These are phyloP conservation scores for Oscheius sp. DNA, from an alignment of 2,888 invertebrate species.

Conservation along the genomic window DNA sequence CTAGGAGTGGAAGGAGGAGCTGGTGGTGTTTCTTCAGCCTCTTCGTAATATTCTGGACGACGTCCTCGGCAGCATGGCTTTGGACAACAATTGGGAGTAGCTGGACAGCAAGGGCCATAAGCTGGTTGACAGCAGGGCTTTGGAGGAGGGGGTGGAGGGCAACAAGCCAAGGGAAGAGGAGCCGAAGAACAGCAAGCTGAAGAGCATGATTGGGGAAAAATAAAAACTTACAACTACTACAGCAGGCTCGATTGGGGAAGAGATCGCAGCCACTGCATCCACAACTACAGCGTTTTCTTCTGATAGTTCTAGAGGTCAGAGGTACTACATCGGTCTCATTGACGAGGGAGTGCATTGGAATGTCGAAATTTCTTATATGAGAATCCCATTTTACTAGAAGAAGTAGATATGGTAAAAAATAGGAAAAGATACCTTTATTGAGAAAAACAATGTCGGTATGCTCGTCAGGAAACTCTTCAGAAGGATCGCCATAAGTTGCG, in stretches of 20 bases:
- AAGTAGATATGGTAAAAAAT: background rate
- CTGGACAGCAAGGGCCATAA: conserved; percentile 64
- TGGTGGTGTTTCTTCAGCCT: conserved; percentile 51
- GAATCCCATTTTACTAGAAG: conserved; percentile 60
- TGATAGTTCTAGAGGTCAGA: conserved; percentile 31
- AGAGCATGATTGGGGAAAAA: background rate
- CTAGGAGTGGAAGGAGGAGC: conserved; percentile 56
- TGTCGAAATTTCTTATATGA: conserved; percentile 44
- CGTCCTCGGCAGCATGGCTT: conserved; percentile 59
- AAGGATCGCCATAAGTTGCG: background rate
- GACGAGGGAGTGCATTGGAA: conserved; percentile 51
- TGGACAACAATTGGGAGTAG: conserved; percentile 62
- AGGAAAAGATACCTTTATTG: conserved; percentile 24
- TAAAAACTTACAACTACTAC: conserved; percentile 52
- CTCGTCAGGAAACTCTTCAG: conserved; percentile 34
- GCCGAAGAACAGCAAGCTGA: conserved; percentile 54
- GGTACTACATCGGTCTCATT: conserved; percentile 50
- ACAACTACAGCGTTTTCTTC: conserved; percentile 60
- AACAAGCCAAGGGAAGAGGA: conserved; percentile 64
- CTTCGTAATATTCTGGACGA: conserved; percentile 59
- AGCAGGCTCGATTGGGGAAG: conserved; percentile 63
- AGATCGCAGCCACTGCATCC: conserved; percentile 64
- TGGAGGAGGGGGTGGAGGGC: conserved; percentile 64
- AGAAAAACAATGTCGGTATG: conserved; percentile 34
- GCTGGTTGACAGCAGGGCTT: conserved; percentile 64